Evolutionary conservation across 2,888 invertebrate genomes (phyloP).

Genomic region (Brachyptera putata): DNA sequence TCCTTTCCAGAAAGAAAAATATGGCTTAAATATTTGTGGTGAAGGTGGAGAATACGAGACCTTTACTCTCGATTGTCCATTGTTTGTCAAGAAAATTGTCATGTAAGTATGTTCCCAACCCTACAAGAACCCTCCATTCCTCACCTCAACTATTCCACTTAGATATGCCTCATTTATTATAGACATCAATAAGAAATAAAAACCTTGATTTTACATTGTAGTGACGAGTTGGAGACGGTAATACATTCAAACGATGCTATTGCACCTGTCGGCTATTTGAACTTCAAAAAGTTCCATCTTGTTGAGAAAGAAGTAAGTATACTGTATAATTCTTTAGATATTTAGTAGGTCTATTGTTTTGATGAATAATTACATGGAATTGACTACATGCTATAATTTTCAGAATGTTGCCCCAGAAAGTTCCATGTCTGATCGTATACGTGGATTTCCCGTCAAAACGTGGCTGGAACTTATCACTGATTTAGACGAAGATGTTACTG

Average conservation of each 20-base stretch:
- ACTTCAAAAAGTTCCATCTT: conserved; percentile 76
- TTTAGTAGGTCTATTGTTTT: no score
- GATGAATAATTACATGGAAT: neutral
- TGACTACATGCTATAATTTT: neutral
- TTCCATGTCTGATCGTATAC: conserved; percentile 25
- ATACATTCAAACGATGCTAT: conserved; percentile 89
- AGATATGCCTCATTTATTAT: neutral
- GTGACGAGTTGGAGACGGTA: conserved; percentile 81
- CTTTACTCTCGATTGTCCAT: conserved; percentile 93
- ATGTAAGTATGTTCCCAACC: conserved; percentile 67
- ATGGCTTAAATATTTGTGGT: conserved; percentile 92
- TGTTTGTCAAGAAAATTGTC: conserved; percentile 84
- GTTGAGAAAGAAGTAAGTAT: conserved; percentile 56
- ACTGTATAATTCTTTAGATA: neutral
- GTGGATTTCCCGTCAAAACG: conserved; percentile 29
- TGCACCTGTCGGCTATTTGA: conserved; percentile 92
- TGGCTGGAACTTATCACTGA: conserved; percentile 31
- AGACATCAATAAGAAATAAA: neutral
- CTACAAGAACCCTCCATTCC: neutral
- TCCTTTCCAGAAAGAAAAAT: conserved; percentile 71
- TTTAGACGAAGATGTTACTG: conserved; percentile 29
- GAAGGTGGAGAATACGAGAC: conserved; percentile 99
- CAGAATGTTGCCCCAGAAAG: conserved; percentile 22
- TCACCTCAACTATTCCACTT: neutral
- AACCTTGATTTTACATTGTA: conserved; percentile 41